Evolutionary conservation across 2,888 invertebrate genomes (phyloP).

Genomic region (Diplolepis rosae): DNA sequence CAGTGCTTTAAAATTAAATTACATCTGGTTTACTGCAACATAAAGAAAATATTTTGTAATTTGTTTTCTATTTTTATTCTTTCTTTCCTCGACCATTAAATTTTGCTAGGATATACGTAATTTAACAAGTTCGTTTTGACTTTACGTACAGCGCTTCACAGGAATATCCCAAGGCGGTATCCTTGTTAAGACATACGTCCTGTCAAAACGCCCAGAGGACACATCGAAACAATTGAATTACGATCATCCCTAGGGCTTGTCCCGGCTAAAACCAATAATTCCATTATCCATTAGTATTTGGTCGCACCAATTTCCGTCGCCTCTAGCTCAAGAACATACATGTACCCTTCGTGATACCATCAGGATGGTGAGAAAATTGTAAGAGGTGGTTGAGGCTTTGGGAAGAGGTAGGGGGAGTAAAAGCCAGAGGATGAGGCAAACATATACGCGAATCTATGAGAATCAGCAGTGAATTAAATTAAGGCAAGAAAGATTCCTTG

Average conservation of each 20-base stretch:
- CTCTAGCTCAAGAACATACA: slow-evolving; percentile 23
- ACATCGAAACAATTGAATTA: slow-evolving; percentile 73
- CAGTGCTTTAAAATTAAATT: too few species aligned
- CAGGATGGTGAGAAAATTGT: slow-evolving; percentile 9
- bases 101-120: background rate
- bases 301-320: slow-evolving; percentile 70
- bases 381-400: background rate
- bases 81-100: too few species aligned
- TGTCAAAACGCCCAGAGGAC: slow-evolving; percentile 74
- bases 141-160: slow-evolving; percentile 28
- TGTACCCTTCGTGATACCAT: background rate
- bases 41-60: too few species aligned
- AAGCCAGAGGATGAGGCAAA: background rate
- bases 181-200: slow-evolving; percentile 73
- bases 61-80: background rate
- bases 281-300: slow-evolving; percentile 74
- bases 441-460: background rate
- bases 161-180: slow-evolving; percentile 67
- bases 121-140: background rate
- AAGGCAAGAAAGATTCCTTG: background rate
- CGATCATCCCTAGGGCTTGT: slow-evolving; percentile 72
- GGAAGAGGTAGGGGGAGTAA: background rate
- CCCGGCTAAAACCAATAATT: slow-evolving; percentile 72
- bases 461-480: too few species aligned
- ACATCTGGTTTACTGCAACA: too few species aligned